Percentiles rank a stretch among this genome's conserved stretches.
Evolutionary conservation across 2,797 vertebrate genomes (phyloP).

Genomic region (Melanotaenia nigrans): DNA sequence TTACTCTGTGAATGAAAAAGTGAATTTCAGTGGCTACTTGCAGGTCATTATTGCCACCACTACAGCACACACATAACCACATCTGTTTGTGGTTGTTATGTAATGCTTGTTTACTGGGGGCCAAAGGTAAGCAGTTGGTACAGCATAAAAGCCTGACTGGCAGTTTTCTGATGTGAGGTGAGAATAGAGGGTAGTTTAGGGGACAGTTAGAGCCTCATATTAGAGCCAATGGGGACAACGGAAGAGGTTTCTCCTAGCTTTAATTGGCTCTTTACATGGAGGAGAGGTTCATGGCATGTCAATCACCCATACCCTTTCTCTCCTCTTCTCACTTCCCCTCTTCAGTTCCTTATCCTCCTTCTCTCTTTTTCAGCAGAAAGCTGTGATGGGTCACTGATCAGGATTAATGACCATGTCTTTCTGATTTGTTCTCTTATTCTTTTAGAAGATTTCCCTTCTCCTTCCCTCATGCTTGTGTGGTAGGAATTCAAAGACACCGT

Average conservation of each 20-base stretch:
- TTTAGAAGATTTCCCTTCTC: constrained; percentile 13
- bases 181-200: constrained; percentile 5
- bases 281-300: constrained; percentile 66
- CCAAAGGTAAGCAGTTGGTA: constrained; percentile 44
- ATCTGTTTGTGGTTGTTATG: constrained; percentile 40
- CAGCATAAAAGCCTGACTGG: constrained; percentile 35
- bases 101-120: constrained; percentile 60
- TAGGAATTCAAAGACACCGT: constrained; percentile 13
- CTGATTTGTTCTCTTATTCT: constrained; percentile 29
- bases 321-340: constrained; percentile 17
- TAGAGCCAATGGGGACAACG: constrained; percentile 49
- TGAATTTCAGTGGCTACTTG: constrained; percentile 48
- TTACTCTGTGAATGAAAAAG: constrained; percentile 33
- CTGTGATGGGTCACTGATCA: constrained; percentile 72
- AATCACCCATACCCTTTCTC: constrained; percentile 40
- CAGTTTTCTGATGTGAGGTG: constrained; percentile 49
- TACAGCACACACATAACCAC: constrained; percentile 20
- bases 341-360: constrained; percentile 15
- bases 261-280: constrained; percentile 75
- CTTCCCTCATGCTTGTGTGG: constrained; percentile 1
- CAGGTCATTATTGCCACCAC: constrained; percentile 23
- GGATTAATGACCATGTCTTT: constrained; percentile 68
- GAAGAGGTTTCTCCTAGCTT: constrained; percentile 57
- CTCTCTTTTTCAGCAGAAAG: constrained; percentile 40
- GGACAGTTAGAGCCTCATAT: constrained; percentile 39